Evolutionary conservation across 1,140 invertebrate genomes (phyloP), one percentile per base, ranked within the genome.

Genomic region (Zaprionus africanus): DNA sequence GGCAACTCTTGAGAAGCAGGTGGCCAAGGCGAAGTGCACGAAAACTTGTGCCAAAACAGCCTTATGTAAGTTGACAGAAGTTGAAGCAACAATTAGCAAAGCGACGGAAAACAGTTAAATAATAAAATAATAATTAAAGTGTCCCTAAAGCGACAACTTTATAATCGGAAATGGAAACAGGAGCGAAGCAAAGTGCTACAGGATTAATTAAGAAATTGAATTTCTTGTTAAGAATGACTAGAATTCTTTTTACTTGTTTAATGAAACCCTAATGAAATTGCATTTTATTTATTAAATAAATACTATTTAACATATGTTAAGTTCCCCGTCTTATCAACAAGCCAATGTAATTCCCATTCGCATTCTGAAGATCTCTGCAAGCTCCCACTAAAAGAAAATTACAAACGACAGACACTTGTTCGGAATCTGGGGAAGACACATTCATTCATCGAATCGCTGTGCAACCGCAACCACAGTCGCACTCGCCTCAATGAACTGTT

Each of bases 401-500:
- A 24, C 19, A 51, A 24, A 12, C 17, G 46, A 51, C 46, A 59
- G 65, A 59, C 65, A 68, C 65, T 68, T 68, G 56, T 68, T 59
- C 22, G 34, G 56, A 28, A 22, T 36, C 19, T 58, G 13, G 19
- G 17, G 31, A 1, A 26, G 61, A 13, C 46, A 46, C 26, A 24
- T 68, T 68, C 56, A 69, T 69, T 60, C 60, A 61, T 69, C 28
- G 46, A 62, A 61, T 56, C 34, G 56, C 26, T 66, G 28, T 66
- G 28, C 15, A 26, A 43, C 9, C 19, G 53, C 63, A 31, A 38
- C 46, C 19, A 28, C 13, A 54, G 57, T 65, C 19, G 36, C 53
- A 54, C 13, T 61, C 60, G 61, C 62, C 80, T 83, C 76, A 83
- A 83, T 83, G 76, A 83, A 83, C 76, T 79, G 76, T 22, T 24